These are phyloP conservation scores for Pheosia tremula DNA, from an alignment of 2,888 invertebrate genomes.

Conservation along the genomic window DNA sequence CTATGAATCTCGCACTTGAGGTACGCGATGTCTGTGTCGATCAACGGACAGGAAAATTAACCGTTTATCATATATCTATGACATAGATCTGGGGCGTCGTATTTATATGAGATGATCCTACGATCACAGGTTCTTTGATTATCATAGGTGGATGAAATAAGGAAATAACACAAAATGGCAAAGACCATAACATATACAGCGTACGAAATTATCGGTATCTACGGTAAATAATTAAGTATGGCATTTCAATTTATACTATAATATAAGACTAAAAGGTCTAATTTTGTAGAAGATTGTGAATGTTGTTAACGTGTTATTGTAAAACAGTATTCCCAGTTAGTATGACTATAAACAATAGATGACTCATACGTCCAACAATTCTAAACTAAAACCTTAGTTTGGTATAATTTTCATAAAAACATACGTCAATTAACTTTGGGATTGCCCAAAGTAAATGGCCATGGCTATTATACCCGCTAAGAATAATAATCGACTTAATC, in stretches of 20 bases:
- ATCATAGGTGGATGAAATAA: too few relatives aligned
- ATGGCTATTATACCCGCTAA: too few relatives aligned
- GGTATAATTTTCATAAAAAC: neutral
- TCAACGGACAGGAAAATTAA: constrained; percentile 48
- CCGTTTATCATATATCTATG: constrained; percentile 15
- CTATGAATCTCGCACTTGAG: too few relatives aligned
- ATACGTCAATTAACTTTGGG: too few relatives aligned
- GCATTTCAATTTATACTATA: neutral
- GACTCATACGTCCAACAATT: neutral
- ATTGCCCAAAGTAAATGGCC: too few relatives aligned
- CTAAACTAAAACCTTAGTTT: neutral
- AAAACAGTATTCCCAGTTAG: neutral
- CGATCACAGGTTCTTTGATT: too few relatives aligned
- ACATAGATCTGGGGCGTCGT: too few relatives aligned
- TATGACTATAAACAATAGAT: neutral
- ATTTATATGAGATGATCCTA: too few relatives aligned
- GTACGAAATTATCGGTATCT: neutral
- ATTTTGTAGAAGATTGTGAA: neutral
- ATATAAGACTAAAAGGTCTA: neutral
- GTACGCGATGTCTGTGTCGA: constrained; percentile 30
- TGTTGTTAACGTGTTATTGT: neutral
- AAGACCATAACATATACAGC: neutral
- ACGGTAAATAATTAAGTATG: neutral
- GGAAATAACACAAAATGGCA: too few relatives aligned
- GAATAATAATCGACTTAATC: too few relatives aligned